Conservation (phyloP, 2,113 vertebrate genomes). For the Lepus timidus region DNA sequence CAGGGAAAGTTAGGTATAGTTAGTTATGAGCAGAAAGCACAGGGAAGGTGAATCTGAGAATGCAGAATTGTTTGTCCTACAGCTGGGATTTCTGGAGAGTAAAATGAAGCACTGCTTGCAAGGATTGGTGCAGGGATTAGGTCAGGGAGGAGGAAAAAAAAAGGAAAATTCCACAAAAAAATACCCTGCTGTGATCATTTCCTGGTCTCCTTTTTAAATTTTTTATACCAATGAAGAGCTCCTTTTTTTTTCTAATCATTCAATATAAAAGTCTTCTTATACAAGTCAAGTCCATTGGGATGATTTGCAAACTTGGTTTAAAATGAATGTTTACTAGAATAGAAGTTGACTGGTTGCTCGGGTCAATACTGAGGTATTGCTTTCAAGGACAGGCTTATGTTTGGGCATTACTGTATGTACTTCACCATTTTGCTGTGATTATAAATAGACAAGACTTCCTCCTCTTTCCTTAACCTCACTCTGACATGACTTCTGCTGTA, state of each 20-base stretch:
- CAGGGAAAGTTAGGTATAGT: neutral
- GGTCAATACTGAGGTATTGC: neutral
- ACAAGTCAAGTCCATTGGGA: neutral
- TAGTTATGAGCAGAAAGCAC: neutral
- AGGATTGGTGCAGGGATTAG: neutral
- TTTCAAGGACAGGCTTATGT: slow-evolving; percentile 8
- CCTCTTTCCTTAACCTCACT: neutral
- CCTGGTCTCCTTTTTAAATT: neutral
- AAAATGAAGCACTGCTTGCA: neutral
- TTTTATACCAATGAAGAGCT: neutral
- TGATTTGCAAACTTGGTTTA: neutral
- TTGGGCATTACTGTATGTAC: neutral
- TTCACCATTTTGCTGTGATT: neutral
- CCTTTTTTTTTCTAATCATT: neutral
- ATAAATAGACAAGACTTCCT: neutral
- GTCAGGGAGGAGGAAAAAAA: neutral
- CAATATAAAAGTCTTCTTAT: neutral
- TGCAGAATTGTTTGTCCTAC: neutral
- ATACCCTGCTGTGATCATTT: neutral
- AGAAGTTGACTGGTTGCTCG: slow-evolving; percentile 1
- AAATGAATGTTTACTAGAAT: neutral
- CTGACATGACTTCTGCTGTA: neutral
- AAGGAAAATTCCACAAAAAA: neutral
- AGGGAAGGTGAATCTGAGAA: neutral
- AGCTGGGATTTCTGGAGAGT: neutral